Percentiles rank a stretch among this genome's conserved stretches.
These are phyloP conservation scores for Leptinotarsa rubiginosa DNA, from an alignment of 2,888 invertebrate species.

Conservation along the genomic window DNA sequence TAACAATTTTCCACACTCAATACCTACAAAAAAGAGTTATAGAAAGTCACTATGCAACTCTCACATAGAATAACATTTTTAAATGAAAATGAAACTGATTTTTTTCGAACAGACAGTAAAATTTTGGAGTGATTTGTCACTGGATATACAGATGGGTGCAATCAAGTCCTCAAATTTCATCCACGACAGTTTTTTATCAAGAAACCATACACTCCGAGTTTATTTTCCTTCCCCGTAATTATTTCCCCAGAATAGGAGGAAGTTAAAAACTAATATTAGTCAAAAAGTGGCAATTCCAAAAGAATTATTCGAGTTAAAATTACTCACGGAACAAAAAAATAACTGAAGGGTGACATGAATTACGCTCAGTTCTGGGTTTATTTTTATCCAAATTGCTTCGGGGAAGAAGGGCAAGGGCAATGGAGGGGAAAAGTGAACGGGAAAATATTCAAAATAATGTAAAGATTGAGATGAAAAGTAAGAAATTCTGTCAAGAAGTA, in stretches of 20 bases:
- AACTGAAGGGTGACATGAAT: conserved; percentile 56
- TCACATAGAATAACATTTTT: too few species aligned
- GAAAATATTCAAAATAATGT: conserved; percentile 57
- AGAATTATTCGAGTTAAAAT: conserved; percentile 60
- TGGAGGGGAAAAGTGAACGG: conserved; percentile 35
- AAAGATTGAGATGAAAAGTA: conserved; percentile 59
- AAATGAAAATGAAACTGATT: too few species aligned
- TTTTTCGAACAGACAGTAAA: too few species aligned
- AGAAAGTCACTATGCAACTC: too few species aligned
- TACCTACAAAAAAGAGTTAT: too few species aligned
- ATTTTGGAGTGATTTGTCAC: too few species aligned
- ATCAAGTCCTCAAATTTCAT: neutral
- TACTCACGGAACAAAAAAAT: conserved; percentile 55
- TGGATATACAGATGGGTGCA: neutral
- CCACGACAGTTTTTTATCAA: conserved; percentile 1
- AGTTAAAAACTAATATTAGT: conserved; percentile 55
- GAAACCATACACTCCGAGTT: neutral
- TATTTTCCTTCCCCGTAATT: conserved; percentile 37
- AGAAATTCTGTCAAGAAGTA: conserved; percentile 38
- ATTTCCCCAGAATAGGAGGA: conserved; percentile 45
- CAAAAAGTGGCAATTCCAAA: conserved; percentile 52
- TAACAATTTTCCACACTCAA: too few species aligned
- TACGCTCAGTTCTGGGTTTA: conserved; percentile 57
- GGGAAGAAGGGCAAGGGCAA: conserved; percentile 39
- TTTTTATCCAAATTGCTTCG: conserved; percentile 59